These are phyloP conservation scores for Pangasius larnaudii DNA, from an alignment of 2,797 vertebrate species.

Conservation along the genomic window DNA sequence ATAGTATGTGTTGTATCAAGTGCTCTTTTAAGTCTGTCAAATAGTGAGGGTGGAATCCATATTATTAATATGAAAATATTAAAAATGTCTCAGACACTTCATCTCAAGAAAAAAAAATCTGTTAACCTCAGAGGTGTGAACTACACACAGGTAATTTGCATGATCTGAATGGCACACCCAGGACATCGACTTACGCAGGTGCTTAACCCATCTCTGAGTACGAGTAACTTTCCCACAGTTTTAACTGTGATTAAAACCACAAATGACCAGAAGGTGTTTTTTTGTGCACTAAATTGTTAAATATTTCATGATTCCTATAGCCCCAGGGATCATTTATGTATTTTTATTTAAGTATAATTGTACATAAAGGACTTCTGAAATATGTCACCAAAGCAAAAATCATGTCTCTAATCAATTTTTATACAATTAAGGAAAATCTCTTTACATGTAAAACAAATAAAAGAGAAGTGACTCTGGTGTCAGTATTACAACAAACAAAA, in stretches of 20 bases:
- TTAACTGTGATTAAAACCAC: not conserved
- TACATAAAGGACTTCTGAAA: not conserved
- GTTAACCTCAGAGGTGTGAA: not conserved
- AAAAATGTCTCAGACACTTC: not conserved
- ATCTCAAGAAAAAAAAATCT: not conserved
- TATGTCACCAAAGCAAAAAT: not conserved
- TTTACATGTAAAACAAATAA: not conserved
- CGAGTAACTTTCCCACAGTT: not conserved
- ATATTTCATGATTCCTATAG: not conserved
- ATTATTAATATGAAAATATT: not conserved
- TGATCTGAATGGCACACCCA: not conserved
- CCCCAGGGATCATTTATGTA: not conserved
- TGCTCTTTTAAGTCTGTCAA: not conserved
- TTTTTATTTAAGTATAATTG: not conserved
- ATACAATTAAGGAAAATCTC: not conserved
- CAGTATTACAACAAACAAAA: not conserved
- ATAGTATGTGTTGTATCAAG: not conserved
- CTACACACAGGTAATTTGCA: not conserved
- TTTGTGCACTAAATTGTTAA: not conserved
- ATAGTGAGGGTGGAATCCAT: not conserved
- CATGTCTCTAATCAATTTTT: not conserved
- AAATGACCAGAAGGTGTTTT: not conserved
- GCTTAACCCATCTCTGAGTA: not conserved
- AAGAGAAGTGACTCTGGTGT: not conserved
- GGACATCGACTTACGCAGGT: not conserved